These are phyloP conservation scores for Hipposideros larvatus DNA, from an alignment of 2,797 vertebrate genomes.

Conservation along the genomic window DNA sequence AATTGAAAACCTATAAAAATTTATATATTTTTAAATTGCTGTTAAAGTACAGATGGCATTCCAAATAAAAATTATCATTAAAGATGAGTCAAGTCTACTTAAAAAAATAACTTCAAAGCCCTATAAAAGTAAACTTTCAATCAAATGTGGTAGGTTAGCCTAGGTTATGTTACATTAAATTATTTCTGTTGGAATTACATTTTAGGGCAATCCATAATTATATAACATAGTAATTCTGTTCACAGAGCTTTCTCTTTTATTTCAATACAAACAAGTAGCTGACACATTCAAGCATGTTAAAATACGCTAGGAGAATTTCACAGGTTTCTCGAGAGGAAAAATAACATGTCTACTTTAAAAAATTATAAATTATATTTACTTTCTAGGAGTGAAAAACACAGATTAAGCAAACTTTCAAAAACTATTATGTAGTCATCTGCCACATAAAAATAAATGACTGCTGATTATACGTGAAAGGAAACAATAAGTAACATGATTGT, in stretches of 20 bases:
- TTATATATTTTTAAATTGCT: constrained; percentile 9
- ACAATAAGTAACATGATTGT: constrained; percentile 80
- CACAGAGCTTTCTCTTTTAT: constrained; percentile 26
- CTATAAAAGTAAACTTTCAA: constrained; percentile 38
- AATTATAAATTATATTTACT: background rate
- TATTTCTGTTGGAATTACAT: constrained; percentile 1
- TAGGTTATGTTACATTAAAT: background rate
- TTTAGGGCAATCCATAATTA: background rate
- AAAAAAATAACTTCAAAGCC: background rate
- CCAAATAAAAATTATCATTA: constrained; percentile 57
- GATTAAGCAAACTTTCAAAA: constrained; percentile 11
- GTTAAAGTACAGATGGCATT: constrained; percentile 54
- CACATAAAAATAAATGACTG: constrained; percentile 55
- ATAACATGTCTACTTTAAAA: background rate
- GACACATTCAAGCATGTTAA: background rate
- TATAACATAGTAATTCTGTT: background rate
- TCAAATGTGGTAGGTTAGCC: background rate
- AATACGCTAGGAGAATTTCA: background rate
- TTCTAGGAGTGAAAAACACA: background rate
- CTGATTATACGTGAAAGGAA: constrained; percentile 76
- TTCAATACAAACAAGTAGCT: constrained; percentile 5
- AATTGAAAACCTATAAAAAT: constrained; percentile 27
- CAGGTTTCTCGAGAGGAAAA: constrained; percentile 23
- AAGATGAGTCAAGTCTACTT: constrained; percentile 34
- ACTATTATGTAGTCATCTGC: background rate